phyloP scores from a whole-genome alignment of 2,113 vertebrate genomes.

The Reinhardtius hippoglossoides region DNA sequence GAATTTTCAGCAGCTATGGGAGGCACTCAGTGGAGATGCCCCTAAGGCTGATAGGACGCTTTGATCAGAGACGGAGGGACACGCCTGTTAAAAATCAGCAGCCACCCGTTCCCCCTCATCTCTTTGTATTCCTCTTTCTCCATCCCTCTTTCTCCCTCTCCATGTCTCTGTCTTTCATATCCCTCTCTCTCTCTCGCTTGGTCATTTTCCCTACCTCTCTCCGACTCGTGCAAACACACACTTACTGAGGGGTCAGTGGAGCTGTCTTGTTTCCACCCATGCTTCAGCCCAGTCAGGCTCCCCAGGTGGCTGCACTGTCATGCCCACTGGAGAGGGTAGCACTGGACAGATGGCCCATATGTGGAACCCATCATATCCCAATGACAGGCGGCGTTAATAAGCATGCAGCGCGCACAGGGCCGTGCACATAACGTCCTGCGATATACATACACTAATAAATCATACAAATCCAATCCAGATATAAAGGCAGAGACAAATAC shows the following conservation, averaged over 20 bases:
- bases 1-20: constrained; percentile 72
- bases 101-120: constrained; percentile 45
- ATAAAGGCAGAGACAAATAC: constrained; percentile 17
- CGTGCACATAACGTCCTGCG: not conserved
- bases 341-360: constrained; percentile 37
- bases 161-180: constrained; percentile 9
- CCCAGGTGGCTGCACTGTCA: constrained; percentile 35
- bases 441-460: constrained; percentile 26
- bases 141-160: constrained; percentile 24
- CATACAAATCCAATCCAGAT: constrained; percentile 21
- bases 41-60: constrained; percentile 74
- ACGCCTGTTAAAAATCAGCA: constrained; percentile 73
- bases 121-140: constrained; percentile 66
- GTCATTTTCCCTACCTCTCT: not conserved
- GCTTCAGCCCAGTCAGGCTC: constrained; percentile 13
- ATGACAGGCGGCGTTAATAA: constrained; percentile 47
- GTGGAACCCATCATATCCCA: constrained; percentile 36
- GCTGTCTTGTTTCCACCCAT: constrained; percentile 11
- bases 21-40: constrained; percentile 66
- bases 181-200: not conserved
- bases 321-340: constrained; percentile 39
- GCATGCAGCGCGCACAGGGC: not conserved
- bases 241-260: constrained; percentile 30
- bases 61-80: constrained; percentile 78
- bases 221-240: constrained; percentile 12